Base-by-base conservation (phyloP, 2,888 invertebrate species). In the Parapristionchus giblindavisi region DNA sequence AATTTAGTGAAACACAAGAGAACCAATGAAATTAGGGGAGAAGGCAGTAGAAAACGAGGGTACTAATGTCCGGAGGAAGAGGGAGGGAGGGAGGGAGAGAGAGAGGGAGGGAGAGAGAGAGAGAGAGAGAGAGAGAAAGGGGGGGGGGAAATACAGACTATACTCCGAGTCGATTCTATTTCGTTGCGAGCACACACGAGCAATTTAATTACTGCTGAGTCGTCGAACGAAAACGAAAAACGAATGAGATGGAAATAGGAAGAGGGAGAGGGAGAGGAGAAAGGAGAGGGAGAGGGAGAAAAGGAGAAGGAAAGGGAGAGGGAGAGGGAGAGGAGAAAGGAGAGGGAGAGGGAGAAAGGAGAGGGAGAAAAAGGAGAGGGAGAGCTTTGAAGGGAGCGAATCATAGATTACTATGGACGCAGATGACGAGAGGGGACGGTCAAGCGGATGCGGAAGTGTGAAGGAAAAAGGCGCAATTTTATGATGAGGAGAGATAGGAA, bases 311-410 rank as follows among this genome's bases (percentile, higher is more conserved):
- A 21, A 29, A 24, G 24, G 54, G 27, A 32, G 63, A 63, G 24
- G 63, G n/a, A 24, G 38, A 38, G 38, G 40, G 38, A 27, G 63
- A 63, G 4, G n/a, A 38, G 24, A 32, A 38, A 27, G 24, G 11
- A 63, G 36, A 63, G 48, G 48, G 21, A 17, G 11, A 48, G 11
- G 48, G 17, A 24, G 27, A 58, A 24, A 27, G 29, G 58, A 48
- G 48, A 24, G 58, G 58, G n/a, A 58, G 29, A 29, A 17, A 29
- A 58, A 29, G n/a, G 58, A 58, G 27, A 58, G 48, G 48, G n/a
- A n/a, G n/a, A n/a, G n/a, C n/a, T n/a, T n/a, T n/a, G n/a, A n/a
- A n/a, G n/a, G n/a, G n/a, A n/a, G n/a, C n/a, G n/a, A n/a, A n/a
- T n/a, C n/a, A n/a, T n/a, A n/a, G n/a, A n/a, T n/a, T 8, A 21